Evolutionary conservation across 2,888 invertebrate species (phyloP), one percentile per base, ranked within the genome.

Genomic region (Ceraclea dissimilis): DNA sequence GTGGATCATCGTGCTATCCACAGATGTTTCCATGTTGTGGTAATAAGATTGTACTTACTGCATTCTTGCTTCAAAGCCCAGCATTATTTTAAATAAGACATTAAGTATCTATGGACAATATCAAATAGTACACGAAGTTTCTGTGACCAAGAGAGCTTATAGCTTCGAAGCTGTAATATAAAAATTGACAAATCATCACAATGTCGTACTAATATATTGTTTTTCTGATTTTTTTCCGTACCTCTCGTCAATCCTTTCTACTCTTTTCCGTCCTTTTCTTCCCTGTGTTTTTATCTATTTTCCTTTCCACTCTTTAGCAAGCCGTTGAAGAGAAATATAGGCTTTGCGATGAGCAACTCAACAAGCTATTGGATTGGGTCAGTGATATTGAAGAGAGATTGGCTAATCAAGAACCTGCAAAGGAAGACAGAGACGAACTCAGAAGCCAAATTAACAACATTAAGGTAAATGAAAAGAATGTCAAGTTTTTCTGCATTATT

Each of bases 261-360:
- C 13, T 39, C 13, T 39, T 13, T 39, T 39, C 39, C 39, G 13
- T n/a, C 39, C 39, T 13, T 8, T 39, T 11, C 6, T 39, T n/a
- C 16, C 50, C 50, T 16, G 1, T 39, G 21, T 43, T 33, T 51
- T 34, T 31, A 31, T 18, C n/a, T 10, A 16, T 17, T 18, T 34
- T 34, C 31, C 11, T 17, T 52, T 26, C 46, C 51, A 46, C 57
- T 49, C 52, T 46, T 64, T 81, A 94, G 94, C 92, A 93, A 90
- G 93, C 93, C 68, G 90, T 93, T 65, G 90, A 93, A 76, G 94
- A 94, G 72, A 93, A 93, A 74, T 94, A 93, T 80, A 88, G 89
- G 70, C 79, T 90, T 66, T 93, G 93, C 74, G 91, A 92, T 72
- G 91, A 93, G 71, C 88, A 86, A 44, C 79, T 93, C 58, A 84